Evolutionary conservation across 2,113 vertebrate genomes (phyloP).

Genomic region (Megaleporinus macrocephalus): DNA sequence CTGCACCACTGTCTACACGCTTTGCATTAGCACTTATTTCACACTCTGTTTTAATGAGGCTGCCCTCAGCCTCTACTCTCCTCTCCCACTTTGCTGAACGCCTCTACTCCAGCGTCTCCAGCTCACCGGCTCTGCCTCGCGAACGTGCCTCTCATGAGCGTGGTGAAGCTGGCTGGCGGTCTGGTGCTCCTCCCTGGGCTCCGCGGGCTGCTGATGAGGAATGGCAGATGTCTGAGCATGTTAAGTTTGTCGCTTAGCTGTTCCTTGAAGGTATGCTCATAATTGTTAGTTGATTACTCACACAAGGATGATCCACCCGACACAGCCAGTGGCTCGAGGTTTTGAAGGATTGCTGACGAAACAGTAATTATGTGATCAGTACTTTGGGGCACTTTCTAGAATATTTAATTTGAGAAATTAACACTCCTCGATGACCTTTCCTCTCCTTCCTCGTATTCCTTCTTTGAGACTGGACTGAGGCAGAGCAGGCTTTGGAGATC

Average conservation of each 20-base stretch:
- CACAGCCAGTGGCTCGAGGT: slow-evolving; percentile 9
- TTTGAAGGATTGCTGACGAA: neutral
- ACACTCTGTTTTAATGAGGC: slow-evolving; percentile 56
- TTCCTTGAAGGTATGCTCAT: slow-evolving; percentile 49
- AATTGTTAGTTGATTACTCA: slow-evolving; percentile 54
- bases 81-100: neutral
- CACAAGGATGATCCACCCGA: slow-evolving; percentile 6
- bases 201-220: neutral
- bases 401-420: neutral
- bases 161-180: neutral
- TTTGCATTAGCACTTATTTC: slow-evolving; percentile 41
- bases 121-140: neutral
- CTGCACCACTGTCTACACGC: slow-evolving; percentile 30
- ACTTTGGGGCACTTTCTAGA: neutral
- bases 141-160: neutral
- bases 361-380: neutral
- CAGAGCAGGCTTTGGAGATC: too few species aligned
- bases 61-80: neutral
- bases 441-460: neutral
- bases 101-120: neutral
- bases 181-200: neutral
- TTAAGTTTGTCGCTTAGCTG: slow-evolving; percentile 36
- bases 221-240: slow-evolving; percentile 56
- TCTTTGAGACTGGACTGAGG: too few species aligned
- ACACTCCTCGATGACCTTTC: neutral